Base-by-base conservation (phyloP, 2,797 vertebrate species). In the Rhabdomys pumilio region DNA sequence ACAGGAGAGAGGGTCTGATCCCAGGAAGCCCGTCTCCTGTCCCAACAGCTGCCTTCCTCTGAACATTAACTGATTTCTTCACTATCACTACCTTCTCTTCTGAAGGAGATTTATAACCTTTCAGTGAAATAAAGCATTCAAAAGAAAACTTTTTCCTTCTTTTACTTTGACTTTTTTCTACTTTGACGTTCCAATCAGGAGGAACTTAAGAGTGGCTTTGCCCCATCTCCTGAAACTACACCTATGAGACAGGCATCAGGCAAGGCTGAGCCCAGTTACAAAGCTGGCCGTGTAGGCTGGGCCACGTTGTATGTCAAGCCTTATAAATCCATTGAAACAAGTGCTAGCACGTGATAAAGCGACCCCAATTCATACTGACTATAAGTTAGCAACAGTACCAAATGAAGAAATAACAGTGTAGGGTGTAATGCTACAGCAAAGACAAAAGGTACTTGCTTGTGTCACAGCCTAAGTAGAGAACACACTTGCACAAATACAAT, bases 141-240 rank as follows among this genome's bases (percentile, higher is more conserved):
- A 76, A 90, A 38, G 67, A 69, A n/a, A 19, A 19, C 4, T 41
- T 57, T 34, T 75, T n/a, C 69, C 75, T 59, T 73, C 53, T 44
- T 44, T 44, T 59, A 72, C 76, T 91, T 82, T 91, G 31, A 92
- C 19, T 79, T 38, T 79, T 44, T 44, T 44, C 53, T 59, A 72
- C 76, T 91, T 82, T 91, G 31, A 92, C 19, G 31, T 79, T 93
- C 82, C n/a, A 76, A 20, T 76, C 50, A 89, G 53, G 76, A 88
- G 34, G n/a, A 29, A 77, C 6, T 89, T 9, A 20, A 83, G 44
- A 96, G 88, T 17, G 31, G 29, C 44, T 63, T 22, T 13, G 3
- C 72, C 20, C 6, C 34, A 50, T 57, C 59, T 85, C 72, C 65
- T 67, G 22, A 92, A 95, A 81, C 14, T 76, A 63, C 15, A 3